A percentile compares a stretch with the other conserved stretches of the same genome.
phyloP scores from a whole-genome alignment of 2,113 vertebrate species.

The Semicossyphus pulcher region DNA sequence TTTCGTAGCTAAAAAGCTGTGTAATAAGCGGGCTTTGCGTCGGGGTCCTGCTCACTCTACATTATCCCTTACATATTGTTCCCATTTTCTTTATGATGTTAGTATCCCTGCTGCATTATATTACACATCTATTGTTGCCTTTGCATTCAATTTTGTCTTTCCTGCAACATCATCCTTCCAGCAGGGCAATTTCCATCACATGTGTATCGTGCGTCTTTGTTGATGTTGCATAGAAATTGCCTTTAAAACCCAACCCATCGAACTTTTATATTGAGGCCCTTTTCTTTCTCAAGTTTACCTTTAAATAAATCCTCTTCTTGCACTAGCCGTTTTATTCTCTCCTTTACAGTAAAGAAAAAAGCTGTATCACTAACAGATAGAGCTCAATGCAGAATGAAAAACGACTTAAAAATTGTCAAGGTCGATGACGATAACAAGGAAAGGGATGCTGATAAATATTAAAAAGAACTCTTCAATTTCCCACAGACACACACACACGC shows the following conservation, averaged over 20 bases:
- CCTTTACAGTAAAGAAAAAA: background rate
- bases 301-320: background rate
- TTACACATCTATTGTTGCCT: background rate
- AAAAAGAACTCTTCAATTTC: conserved; percentile 25
- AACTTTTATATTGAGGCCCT: background rate
- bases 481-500: background rate
- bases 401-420: conserved; percentile 15
- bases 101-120: background rate
- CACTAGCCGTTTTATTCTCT: background rate
- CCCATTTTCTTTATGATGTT: too few species aligned
- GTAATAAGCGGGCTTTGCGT: too few species aligned
- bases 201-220: background rate
- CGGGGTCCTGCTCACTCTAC: too few species aligned
- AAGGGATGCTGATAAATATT: conserved; percentile 26
- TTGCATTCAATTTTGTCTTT: background rate
- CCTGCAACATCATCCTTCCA: background rate
- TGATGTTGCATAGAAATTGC: background rate
- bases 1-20: too few species aligned
- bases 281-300: background rate
- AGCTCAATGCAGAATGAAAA: conserved; percentile 8
- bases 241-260: background rate
- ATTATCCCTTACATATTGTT: too few species aligned
- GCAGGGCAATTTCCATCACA: background rate
- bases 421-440: conserved; percentile 39
- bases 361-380: background rate